phyloP scores from a whole-genome alignment of 1,140 invertebrate species.

The Ceratoteleas bidentatus region DNA sequence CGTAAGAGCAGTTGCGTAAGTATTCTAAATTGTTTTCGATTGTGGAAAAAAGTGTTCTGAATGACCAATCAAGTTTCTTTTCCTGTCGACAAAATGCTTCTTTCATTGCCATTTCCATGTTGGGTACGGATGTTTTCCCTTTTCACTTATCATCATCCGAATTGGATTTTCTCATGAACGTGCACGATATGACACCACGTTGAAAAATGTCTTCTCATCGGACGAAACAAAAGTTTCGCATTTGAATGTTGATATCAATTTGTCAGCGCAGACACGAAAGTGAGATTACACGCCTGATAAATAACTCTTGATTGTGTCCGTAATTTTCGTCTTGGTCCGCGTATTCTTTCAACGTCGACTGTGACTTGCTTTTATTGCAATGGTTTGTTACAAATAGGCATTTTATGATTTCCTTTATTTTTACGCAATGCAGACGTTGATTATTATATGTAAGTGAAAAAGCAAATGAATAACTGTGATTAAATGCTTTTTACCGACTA shows the following conservation, averaged over 20 bases:
- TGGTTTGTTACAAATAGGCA: constrained; percentile 43
- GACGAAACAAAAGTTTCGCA: constrained; percentile 43
- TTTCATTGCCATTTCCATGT: too few species aligned
- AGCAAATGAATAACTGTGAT: constrained; percentile 39
- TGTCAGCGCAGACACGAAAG: constrained; percentile 58
- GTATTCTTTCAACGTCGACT: constrained; percentile 34
- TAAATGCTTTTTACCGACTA: constrained; percentile 21
- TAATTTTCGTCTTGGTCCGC: constrained; percentile 35
- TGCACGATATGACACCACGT: constrained; percentile 21
- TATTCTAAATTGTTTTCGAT: not conserved
- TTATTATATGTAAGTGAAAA: constrained; percentile 37
- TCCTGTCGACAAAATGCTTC: too few species aligned
- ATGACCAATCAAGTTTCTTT: constrained; percentile 1
- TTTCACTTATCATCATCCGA: not conserved
- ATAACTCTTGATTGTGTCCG: constrained; percentile 56
- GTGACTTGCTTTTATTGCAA: constrained; percentile 56
- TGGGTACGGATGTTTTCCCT: too few species aligned
- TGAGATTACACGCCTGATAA: constrained; percentile 56
- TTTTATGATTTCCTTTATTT: constrained; percentile 41
- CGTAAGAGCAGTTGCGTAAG: constrained; percentile 35
- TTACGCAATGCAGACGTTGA: constrained; percentile 26
- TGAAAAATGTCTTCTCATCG: constrained; percentile 46
- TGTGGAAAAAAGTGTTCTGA: not conserved
- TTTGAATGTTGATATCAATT: constrained; percentile 59
- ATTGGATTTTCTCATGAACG: constrained; percentile 32